Evolutionary conservation across 2,113 vertebrate genomes (phyloP), one percentile per base, ranked within the genome.

Genomic region (Manacus vitellinus): DNA sequence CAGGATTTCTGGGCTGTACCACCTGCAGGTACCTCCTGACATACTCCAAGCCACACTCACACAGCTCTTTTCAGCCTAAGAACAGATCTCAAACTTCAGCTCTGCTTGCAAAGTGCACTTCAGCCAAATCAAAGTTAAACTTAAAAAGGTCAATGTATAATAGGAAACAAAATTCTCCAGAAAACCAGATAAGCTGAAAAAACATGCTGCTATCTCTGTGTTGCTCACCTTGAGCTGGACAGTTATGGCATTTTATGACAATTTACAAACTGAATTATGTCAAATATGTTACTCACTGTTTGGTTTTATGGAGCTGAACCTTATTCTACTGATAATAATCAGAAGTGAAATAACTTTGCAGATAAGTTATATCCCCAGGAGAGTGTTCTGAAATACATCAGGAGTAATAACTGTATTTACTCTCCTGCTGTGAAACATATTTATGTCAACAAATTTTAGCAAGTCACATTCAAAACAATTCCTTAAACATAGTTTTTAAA

Each of bases 321-420:
- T 68, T 75, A 79, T 85, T 56, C 73, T 91, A 70, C 44, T 2
- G 4, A 75, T 68, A 91, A 81, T 16, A 77, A 82, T 58, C 41
- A 61, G 44, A 89, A 83, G 55, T 76, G 61, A 86, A 94, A 77
- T 46, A 91, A 92, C 85, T 94, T 94, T 82, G 58, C 49, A 73
- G 66, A 33, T 80, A 84, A 97, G 61, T 83, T 76, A 30, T 14
- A 79, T 44, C 31, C 39, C 71, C 44, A 24, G 46, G 70, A 94
- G n/a, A 82, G 86, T n/a, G 33, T n/a, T 82, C 58, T 39, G 73
- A 85, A 88, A 83, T 78, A 49, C 65, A 71, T 56, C 67, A 72
- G 24, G 80, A 70, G 31, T 56, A 80, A 47, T 35, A 85, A 66
- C 43, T 47, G 22, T 6, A 58, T 80, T 84, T 72, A 47, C 63